Base-by-base conservation (phyloP, 2,113 vertebrate genomes). In the Trogon surrucura region DNA sequence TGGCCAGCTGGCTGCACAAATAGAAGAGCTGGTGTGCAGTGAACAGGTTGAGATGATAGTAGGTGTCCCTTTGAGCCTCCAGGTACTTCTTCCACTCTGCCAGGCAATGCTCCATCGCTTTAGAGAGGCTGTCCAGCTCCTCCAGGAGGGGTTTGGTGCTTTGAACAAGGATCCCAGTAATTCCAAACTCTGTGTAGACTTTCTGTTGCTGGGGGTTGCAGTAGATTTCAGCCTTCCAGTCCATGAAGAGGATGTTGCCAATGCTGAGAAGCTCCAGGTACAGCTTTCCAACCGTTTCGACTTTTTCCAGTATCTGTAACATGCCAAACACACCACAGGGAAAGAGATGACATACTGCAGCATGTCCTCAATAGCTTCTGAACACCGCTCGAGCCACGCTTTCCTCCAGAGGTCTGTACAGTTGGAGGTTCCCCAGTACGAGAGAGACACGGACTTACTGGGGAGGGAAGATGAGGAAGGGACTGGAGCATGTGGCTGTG, bases 11-110 rank as follows among this genome's bases (percentile, higher is more conserved):
- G 62, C 97, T 84, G 53, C 98, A 97, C 65, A 98, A 89, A 64
- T 97, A 98, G 58, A 98, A 96, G n/a, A 98, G 67, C 95, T 98
- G 98, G 65, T 97, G 97, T 1, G 98, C 97, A 9, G 97, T 98
- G 94, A 96, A 98, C 73, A 97, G 94, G 94, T 98, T 98, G 60
- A 98, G 89, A 41, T 96, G 26, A 54, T 79, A 92, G 78, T 96
- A 98, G 41, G 57, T 64, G 34, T 95, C 97, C n/a, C 98, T 97
- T 78, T 95, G 97, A 58, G 95, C 89, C 17, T 88, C 53, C 77
- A 98, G 78, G 75, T 97, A 97, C 70, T 78, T 95, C 47, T 88
- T 50, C 98, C 98, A 98, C 19, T 98, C 96, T 29, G 53, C 69
- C 14, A 98, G 93, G 88, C 98, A 98, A 9, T 10, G 36, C 16